Conservation (phyloP, 2,888 invertebrate genomes). For the Parapristionchus giblindavisi region DNA sequence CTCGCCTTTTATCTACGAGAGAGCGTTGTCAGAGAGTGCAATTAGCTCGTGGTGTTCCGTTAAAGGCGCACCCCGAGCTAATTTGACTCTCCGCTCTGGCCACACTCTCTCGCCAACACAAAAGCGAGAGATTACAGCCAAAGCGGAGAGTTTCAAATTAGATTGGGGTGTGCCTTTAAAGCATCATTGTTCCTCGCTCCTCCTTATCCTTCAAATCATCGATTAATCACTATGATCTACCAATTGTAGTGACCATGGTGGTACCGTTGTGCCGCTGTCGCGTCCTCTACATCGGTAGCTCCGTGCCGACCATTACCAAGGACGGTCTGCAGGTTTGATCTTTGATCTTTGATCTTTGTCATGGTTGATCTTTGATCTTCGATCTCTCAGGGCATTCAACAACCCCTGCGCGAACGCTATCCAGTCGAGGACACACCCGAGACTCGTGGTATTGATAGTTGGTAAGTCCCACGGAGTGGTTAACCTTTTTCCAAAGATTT, state of each 20-base stretch:
- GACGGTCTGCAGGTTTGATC: slow-evolving; percentile 86
- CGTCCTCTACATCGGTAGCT: slow-evolving; percentile 92
- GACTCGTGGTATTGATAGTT: slow-evolving; percentile 90
- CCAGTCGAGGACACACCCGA: slow-evolving; percentile 90
- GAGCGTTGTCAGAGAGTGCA: too few species aligned
- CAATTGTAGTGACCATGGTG: too few species aligned
- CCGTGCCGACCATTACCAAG: slow-evolving; percentile 95
- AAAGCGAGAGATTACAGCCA: too few species aligned
- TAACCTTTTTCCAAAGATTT: too few species aligned
- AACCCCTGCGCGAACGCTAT: slow-evolving; percentile 92
- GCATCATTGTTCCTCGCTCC: too few species aligned
- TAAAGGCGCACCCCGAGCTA: too few species aligned
- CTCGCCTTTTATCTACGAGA: too few species aligned
- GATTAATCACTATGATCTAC: slow-evolving; percentile 1
- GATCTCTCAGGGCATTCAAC: slow-evolving; percentile 76
- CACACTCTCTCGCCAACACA: too few species aligned
- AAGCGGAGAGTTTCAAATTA: too few species aligned
- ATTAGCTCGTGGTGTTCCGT: too few species aligned
- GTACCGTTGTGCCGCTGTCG: slow-evolving; percentile 91
- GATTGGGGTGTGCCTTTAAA: too few species aligned
- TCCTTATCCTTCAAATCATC: not conserved
- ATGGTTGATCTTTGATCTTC: not conserved
- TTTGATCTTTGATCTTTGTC: slow-evolving; percentile 74
- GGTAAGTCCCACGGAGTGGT: slow-evolving; percentile 73
- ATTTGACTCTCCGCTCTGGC: too few species aligned